Conservation (phyloP, 1,140 invertebrate genomes). For the Paracyclopina nana region DNA sequence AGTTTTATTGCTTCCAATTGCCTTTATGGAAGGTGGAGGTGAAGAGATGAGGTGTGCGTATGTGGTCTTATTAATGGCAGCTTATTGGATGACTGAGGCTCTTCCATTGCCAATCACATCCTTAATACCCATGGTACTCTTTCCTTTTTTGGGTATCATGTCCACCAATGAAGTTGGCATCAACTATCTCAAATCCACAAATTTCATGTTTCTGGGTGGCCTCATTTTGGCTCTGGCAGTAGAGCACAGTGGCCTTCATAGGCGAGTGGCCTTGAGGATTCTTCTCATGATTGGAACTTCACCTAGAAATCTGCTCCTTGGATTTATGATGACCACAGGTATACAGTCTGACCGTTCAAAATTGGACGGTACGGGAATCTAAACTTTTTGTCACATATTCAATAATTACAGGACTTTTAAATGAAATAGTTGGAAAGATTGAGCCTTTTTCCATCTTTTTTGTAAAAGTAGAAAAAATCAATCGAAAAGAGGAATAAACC, state of each 20-base stretch:
- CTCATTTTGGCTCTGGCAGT: slow-evolving; percentile 25
- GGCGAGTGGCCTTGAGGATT: slow-evolving; percentile 23
- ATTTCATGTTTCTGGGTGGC: slow-evolving; percentile 24
- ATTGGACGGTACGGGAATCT: too few species aligned
- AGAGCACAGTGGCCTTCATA: slow-evolving; percentile 24
- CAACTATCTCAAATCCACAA: slow-evolving; percentile 22
- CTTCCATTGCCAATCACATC: slow-evolving; percentile 61
- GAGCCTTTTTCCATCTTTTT: too few species aligned
- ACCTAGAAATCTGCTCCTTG: slow-evolving; percentile 25
- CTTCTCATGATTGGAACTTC: slow-evolving; percentile 20
- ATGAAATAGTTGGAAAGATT: too few species aligned
- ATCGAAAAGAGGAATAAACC: too few species aligned
- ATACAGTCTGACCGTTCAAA: too few species aligned
- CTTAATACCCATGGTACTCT: slow-evolving; percentile 56
- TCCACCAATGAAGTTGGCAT: slow-evolving; percentile 21
- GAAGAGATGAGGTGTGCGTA: slow-evolving; percentile 41
- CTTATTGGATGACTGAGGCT: slow-evolving; percentile 63
- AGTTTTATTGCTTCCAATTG: too few species aligned
- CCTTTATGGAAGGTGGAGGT: too few species aligned
- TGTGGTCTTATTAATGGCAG: slow-evolving; percentile 54
- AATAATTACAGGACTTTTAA: too few species aligned
- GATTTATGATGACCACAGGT: slow-evolving; percentile 31
- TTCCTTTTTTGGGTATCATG: slow-evolving; percentile 44
- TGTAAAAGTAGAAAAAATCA: too few species aligned
- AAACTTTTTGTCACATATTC: too few species aligned